Conservation (phyloP, 2,888 invertebrate genomes). For the Eucera pruinosa region DNA sequence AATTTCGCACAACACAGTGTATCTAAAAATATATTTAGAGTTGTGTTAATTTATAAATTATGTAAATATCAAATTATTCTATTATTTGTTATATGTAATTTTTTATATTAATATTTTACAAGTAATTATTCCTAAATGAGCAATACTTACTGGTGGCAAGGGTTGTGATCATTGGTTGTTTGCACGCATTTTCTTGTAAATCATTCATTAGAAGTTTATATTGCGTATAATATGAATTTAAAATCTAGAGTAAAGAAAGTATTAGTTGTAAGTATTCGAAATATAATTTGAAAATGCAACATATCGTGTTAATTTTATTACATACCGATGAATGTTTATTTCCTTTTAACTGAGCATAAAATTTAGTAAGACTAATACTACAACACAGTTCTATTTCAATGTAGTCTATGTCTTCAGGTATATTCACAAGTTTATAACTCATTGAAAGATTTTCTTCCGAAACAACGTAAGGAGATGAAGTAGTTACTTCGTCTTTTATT, state of each 20-base stretch:
- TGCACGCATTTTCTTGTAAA: conserved; percentile 84
- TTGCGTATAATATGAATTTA: conserved; percentile 55
- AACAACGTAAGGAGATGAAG: conserved; percentile 34
- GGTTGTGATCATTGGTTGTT: conserved; percentile 84
- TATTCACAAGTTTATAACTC: conserved; percentile 38
- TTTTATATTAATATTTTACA: not conserved
- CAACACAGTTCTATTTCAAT: conserved; percentile 61
- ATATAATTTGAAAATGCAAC: not conserved
- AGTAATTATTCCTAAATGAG: conserved; percentile 28
- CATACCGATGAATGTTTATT: conserved; percentile 54
- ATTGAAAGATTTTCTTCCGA: conserved; percentile 32
- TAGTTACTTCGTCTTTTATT: not conserved
- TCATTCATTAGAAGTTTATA: conserved; percentile 85
- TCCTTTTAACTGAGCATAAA: conserved; percentile 48
- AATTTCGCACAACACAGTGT: conserved; percentile 88
- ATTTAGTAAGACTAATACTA: conserved; percentile 7
- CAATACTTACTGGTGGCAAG: conserved; percentile 84
- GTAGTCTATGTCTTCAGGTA: conserved; percentile 52
- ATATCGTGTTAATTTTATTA: not conserved
- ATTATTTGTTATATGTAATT: not conserved
- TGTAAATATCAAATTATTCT: not conserved
- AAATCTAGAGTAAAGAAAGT: conserved; percentile 24
- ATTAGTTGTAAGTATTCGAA: not conserved
- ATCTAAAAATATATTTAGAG: conserved; percentile 72
- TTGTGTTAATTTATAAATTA: conserved; percentile 1